Evolutionary conservation across 2,888 invertebrate species (phyloP), one percentile per base, ranked within the genome.

Genomic region (Cheilosia grossa): DNA sequence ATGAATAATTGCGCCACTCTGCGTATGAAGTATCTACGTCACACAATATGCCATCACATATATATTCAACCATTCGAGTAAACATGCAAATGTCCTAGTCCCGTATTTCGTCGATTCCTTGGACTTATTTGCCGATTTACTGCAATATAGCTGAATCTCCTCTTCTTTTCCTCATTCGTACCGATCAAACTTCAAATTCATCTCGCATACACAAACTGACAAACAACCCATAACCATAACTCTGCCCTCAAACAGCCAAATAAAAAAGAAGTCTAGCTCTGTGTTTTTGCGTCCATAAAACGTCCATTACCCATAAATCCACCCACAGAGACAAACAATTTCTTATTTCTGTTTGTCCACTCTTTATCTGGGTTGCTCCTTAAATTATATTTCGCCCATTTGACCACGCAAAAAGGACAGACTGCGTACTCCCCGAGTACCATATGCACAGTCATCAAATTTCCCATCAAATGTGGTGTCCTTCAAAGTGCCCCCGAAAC

Each of bases 261-360:
- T 15, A 58, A 21, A 37, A 21, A 37, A 21, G n/a, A 40, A 40
- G 1, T 1, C 0, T 15, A 64, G 61, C 42, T 66, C 58, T 33
- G 64, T 21, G 27, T 27, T 27, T 24, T 69, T 70, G 70, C 10
- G 37, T 42, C 44, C 56, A 63, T 56, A 78, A 63, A 73, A 70
- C 19, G 49, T 66, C 61, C 80, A 85, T 80, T 75, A 85, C 61
- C 66, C 80, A 85, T 85, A 85, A 80, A 85, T 85, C 80, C 56
- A 61, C 80, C 83, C 80, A 80, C 70, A 80, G 53, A 70, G 70
- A n/a, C 59, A 83, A 83, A 66, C 61, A 83, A 61, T 61, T 67
- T 66, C 27, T 33, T 49, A 37, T 63, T 15, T 37, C 24, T 33
- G 40, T 44, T 30, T 33, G 17, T 64, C 49, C 24, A 27, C 17